Evolutionary conservation across 2,113 vertebrate species (phyloP).

Genomic region (Tamias sibiricus): DNA sequence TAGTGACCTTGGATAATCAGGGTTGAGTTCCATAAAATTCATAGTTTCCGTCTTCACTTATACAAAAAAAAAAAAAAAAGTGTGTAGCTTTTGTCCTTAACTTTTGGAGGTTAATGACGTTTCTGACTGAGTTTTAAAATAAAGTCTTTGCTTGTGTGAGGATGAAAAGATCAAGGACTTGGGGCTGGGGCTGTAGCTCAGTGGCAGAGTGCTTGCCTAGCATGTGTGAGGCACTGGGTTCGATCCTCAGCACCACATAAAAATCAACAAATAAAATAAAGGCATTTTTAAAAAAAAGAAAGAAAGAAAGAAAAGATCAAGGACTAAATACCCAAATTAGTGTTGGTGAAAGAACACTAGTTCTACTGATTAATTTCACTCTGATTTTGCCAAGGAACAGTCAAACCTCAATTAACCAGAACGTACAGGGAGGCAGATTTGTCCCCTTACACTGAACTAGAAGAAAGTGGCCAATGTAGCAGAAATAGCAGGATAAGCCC

Average conservation of each 20-base stretch:
- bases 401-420: neutral
- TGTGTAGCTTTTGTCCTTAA: neutral
- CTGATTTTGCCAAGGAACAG: constrained; percentile 19
- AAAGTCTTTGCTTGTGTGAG: neutral
- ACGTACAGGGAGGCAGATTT: neutral
- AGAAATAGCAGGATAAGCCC: neutral
- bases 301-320: neutral
- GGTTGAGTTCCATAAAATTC: neutral
- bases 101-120: neutral
- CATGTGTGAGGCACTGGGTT: no score
- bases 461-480: neutral
- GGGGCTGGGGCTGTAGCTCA: no score
- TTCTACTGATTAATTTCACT: neutral
- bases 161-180: neutral
- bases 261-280: no score
- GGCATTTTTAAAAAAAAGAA: no score
- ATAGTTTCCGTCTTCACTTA: neutral
- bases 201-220: no score
- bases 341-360: neutral
- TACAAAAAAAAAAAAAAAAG: no score
- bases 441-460: neutral
- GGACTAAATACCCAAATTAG: neutral
- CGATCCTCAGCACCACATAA: no score
- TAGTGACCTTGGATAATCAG: neutral
- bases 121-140: constrained; percentile 10